A percentile compares a stretch with the other conserved stretches of the same genome.
phyloP scores from a whole-genome alignment of 2,888 invertebrate species.

The Polydrusus pterygomalis region DNA sequence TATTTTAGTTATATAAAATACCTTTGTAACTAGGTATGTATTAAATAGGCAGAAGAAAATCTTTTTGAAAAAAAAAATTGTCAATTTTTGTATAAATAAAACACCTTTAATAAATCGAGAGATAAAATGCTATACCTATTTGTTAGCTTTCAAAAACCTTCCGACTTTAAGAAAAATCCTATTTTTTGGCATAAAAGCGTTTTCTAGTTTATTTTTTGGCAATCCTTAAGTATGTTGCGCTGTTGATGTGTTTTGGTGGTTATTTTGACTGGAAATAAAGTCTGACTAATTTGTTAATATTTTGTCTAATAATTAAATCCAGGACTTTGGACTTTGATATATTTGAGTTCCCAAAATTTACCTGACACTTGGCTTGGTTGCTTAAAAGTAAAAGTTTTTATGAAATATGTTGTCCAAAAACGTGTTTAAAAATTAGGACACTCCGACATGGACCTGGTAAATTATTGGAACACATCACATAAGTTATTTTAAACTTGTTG shows the following conservation, averaged over 20 bases:
- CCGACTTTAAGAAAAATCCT: too few species aligned
- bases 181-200: not conserved
- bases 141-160: too few species aligned
- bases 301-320: not conserved
- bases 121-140: too few species aligned
- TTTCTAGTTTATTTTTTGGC: too few species aligned
- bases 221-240: not conserved
- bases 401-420: not conserved
- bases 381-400: not conserved
- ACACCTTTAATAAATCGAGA: too few species aligned
- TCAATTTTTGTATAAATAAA: too few species aligned
- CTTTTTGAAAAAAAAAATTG: too few species aligned
- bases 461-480: not conserved
- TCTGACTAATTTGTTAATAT: constrained; percentile 1
- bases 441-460: not conserved
- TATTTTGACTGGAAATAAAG: too few species aligned
- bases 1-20: not conserved
- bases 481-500: not conserved
- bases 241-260: not conserved
- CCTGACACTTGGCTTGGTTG: not conserved
- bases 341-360: not conserved
- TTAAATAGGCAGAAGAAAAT: too few species aligned
- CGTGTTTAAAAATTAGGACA: not conserved
- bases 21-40: too few species aligned
- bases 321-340: constrained; percentile 7